A percentile compares a stretch with the other conserved stretches of the same genome.
Conservation (phyloP, 2,888 invertebrate species). For the Drosophila anomelani region DNA sequence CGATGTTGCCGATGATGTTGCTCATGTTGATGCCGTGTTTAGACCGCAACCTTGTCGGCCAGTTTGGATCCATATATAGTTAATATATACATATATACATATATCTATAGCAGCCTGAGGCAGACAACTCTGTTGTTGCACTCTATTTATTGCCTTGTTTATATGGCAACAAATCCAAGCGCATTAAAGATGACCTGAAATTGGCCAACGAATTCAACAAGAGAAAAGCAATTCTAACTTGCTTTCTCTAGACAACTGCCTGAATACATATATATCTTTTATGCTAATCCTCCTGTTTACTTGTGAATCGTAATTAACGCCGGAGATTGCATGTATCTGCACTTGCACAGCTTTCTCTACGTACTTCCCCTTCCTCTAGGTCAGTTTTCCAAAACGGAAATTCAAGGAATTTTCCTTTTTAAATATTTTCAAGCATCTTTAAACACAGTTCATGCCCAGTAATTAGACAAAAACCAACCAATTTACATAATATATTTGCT, state of each 20-base stretch:
- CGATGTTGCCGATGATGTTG: constrained; percentile 1
- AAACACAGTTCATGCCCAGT: not conserved
- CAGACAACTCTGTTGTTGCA: not conserved
- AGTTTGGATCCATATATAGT: constrained; percentile 6
- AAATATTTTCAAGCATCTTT: too few species aligned
- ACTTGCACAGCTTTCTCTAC: constrained; percentile 13
- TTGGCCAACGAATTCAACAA: not conserved
- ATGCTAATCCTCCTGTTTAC: constrained; percentile 17
- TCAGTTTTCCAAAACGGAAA: not conserved
- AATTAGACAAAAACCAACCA: not conserved
- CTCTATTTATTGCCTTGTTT: constrained; percentile 24
- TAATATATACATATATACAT: not conserved
- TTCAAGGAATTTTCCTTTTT: not conserved
- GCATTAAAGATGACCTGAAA: constrained; percentile 16
- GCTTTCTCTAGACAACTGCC: not conserved
- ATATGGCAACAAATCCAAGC: constrained; percentile 3
- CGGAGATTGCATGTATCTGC: constrained; percentile 30
- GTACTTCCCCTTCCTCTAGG: not conserved
- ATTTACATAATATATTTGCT: constrained; percentile 4
- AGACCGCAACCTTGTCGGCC: constrained; percentile 29
- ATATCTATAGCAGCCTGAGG: too few species aligned
- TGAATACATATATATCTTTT: constrained; percentile 1
- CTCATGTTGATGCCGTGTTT: constrained; percentile 8
- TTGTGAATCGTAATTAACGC: constrained; percentile 34
- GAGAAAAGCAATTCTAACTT: not conserved